Base-by-base conservation (phyloP, 2,888 invertebrate species). In the Flexamia atlantica region DNA sequence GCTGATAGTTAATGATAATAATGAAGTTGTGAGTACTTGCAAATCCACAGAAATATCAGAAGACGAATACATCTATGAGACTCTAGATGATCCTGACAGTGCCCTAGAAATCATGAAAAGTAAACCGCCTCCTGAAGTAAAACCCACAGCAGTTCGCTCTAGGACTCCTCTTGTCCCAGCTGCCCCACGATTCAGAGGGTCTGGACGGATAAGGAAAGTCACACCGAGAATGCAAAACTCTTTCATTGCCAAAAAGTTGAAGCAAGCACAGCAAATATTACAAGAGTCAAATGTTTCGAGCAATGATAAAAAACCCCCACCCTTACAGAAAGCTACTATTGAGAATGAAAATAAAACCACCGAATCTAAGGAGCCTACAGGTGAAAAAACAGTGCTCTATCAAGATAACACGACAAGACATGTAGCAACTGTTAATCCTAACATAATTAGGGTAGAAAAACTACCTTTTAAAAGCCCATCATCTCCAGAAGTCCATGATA, bases 1-100 rank as follows among this genome's bases (percentile, higher is more conserved):
- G 79, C 57, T 79, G 4, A 79, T 79, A 10, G 30, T 79, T 10
- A 36, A 79, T 20, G 79, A 79, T 36, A 79, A 79, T 53, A 25
- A 79, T 79, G 79, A 79, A 57, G 50, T 79, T 17, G 57, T 79
- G 2, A 53, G 32, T 20, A 79, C 79, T n/a, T 79, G 79, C 57
- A 79, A 79, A 36, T 36, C 79, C 17, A 36, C 57, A 32, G 79
- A 79, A 50, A 53, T 79, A 50, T 28, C 53, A 53, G 79, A 79
- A 36, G 79, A 79, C 20, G 79, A 79, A 50, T 79, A 79, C 57
- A 79, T 79, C 23, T 79, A 79, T n/a, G 79, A 57, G 23, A 53
- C 50, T n/a, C n/a, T 79, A 30, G 79, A 79, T 57, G 79, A 79
- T 32, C 79, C 79, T 32, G 79, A 79, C 57, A 57, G 53, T 57